These are phyloP conservation scores for Decapterus maruadsi DNA, from an alignment of 2,797 vertebrate genomes.

Conservation along the genomic window DNA sequence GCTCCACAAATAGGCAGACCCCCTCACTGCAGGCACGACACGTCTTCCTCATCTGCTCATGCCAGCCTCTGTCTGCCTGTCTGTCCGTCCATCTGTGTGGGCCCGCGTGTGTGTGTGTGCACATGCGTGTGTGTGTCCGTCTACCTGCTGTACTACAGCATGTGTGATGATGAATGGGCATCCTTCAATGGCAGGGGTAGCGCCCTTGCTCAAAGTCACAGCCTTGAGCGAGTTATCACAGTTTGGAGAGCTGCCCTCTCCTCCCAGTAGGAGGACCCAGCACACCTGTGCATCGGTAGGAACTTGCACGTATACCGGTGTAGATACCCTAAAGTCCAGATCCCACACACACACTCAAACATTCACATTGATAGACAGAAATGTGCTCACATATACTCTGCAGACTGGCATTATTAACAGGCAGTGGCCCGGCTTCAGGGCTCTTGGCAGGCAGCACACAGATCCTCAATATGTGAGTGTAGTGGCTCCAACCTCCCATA, in stretches of 20 bases:
- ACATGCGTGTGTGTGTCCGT: background rate
- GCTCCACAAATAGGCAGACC: conserved; percentile 65
- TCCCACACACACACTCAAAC: background rate
- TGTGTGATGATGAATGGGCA: conserved; percentile 55
- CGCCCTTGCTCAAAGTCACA: conserved; percentile 66
- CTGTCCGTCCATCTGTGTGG: background rate
- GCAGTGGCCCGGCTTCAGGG: conserved; percentile 27
- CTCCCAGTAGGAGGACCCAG: conserved; percentile 35
- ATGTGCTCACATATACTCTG: conserved; percentile 21
- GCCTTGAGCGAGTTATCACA: conserved; percentile 60
- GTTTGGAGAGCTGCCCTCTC: conserved; percentile 53
- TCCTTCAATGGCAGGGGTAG: conserved; percentile 38
- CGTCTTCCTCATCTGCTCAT: conserved; percentile 23
- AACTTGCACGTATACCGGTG: background rate
- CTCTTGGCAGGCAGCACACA: conserved; percentile 31
- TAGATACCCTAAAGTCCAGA: conserved; percentile 9
- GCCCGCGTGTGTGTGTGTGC: background rate
- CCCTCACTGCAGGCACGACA: conserved; percentile 51
- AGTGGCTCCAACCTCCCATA: conserved; percentile 13
- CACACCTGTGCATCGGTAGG: conserved; percentile 37
- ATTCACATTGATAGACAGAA: conserved; percentile 24
- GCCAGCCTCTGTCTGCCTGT: conserved; percentile 16
- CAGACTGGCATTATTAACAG: conserved; percentile 32
- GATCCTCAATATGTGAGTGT: background rate
- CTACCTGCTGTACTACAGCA: conserved; percentile 17